phyloP scores from a whole-genome alignment of 2,888 invertebrate species.

The Escarpia spicata region DNA sequence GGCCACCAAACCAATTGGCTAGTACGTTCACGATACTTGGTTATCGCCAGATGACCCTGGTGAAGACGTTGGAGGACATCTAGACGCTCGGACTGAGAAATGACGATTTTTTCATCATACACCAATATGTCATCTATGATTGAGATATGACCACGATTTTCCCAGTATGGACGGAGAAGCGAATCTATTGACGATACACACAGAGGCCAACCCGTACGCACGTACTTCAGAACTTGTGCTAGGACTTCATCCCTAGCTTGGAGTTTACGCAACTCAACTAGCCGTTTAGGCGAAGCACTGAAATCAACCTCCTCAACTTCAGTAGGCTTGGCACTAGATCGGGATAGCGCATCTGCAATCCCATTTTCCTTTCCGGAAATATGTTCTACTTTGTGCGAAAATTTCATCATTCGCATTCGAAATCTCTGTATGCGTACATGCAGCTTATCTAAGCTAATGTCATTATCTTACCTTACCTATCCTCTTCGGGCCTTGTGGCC shows the following conservation, averaged over 20 bases:
- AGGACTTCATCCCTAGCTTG: neutral
- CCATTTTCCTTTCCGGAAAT: neutral
- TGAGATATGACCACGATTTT: neutral
- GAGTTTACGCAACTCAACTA: neutral
- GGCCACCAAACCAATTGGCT: neutral
- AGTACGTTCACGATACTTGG: neutral
- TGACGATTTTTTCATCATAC: neutral
- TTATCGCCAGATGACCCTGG: neutral
- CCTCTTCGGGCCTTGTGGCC: too few relatives aligned
- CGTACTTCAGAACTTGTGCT: neutral
- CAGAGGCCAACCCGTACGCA: neutral
- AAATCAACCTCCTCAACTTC: neutral
- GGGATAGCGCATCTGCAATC: neutral
- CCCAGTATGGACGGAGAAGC: too few relatives aligned
- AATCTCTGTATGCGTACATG: neutral
- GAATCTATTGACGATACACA: neutral
- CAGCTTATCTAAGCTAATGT: neutral
- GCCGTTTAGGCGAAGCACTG: neutral
- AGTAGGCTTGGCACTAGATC: neutral
- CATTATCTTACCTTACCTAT: too few relatives aligned
- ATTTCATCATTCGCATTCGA: neutral
- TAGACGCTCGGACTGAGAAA: neutral
- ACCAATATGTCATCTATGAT: neutral
- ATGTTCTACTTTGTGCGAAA: neutral
- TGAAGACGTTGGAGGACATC: neutral